These are phyloP conservation scores for Phylloscopus collybita DNA, from an alignment of 2,797 vertebrate species.

Conservation along the genomic window DNA sequence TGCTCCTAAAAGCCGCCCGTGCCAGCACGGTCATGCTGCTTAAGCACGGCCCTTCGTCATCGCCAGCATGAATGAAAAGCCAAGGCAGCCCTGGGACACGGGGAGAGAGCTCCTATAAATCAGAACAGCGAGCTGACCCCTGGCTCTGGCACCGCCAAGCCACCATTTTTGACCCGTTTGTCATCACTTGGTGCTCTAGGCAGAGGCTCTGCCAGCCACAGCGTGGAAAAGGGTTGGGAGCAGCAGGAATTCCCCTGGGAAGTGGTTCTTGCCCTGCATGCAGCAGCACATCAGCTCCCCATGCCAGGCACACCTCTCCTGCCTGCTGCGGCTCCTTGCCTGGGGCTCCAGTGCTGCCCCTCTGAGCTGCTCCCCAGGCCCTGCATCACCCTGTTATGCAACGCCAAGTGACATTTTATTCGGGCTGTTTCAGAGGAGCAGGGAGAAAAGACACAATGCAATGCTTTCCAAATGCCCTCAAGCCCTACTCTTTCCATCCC, in stretches of 20 bases:
- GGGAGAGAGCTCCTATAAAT: not conserved
- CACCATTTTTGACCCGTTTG: not conserved
- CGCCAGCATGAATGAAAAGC: slow-evolving; percentile 23
- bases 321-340: rapidly evolving
- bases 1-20: not conserved
- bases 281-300: not conserved
- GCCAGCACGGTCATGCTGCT: slow-evolving; percentile 28
- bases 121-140: not conserved
- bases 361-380: not conserved
- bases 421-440: not conserved
- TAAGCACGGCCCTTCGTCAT: not conserved
- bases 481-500: not conserved
- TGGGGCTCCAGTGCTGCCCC: not conserved
- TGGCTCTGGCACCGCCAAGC: not conserved
- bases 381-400: not conserved
- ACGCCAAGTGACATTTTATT: not conserved
- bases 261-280: not conserved
- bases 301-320: not conserved
- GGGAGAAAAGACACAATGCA: not conserved
- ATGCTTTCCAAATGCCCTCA: not conserved
- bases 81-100: not conserved
- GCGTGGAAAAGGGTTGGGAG: not conserved
- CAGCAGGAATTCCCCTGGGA: not conserved
- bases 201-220: not conserved
- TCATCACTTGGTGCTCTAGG: not conserved